Evolutionary conservation across 2,888 invertebrate genomes (phyloP).

Genomic region (Cheilosia vulpina): DNA sequence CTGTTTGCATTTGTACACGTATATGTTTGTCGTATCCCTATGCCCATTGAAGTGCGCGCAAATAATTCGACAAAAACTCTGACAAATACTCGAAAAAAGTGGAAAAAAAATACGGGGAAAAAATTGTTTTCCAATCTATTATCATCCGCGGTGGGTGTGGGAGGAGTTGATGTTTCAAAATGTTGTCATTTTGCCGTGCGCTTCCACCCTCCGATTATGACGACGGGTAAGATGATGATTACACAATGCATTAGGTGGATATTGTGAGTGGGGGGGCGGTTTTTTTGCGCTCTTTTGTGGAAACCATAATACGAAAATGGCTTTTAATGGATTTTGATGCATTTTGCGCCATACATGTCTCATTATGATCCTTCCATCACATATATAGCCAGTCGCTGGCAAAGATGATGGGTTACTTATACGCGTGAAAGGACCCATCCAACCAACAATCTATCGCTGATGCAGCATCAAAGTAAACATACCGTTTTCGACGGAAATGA

Average conservation of each 20-base stretch:
- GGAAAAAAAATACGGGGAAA: constrained; percentile 25
- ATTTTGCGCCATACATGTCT: constrained; percentile 65
- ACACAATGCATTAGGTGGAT: constrained; percentile 73
- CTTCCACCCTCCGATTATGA: constrained; percentile 69
- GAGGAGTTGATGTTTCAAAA: constrained; percentile 54
- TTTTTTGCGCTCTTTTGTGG: constrained; percentile 55
- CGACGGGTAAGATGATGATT: constrained; percentile 71
- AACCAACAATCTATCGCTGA: constrained; percentile 52
- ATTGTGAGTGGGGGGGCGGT: constrained; percentile 31
- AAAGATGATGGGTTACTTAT: constrained; percentile 69
- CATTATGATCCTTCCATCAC: constrained; percentile 63
- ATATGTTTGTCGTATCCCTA: constrained; percentile 15
- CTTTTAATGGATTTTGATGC: constrained; percentile 82
- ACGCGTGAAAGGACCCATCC: constrained; percentile 63
- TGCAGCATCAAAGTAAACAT: constrained; percentile 62
- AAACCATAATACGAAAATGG: constrained; percentile 80
- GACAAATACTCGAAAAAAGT: constrained; percentile 53
- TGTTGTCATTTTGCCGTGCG: constrained; percentile 71
- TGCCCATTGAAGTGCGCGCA: constrained; percentile 65
- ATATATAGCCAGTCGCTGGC: constrained; percentile 8
- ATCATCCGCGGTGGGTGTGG: constrained; percentile 52
- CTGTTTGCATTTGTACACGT: constrained; percentile 30
- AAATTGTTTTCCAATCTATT: constrained; percentile 65
- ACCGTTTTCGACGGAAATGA: not conserved
- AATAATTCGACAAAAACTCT: constrained; percentile 52